These are phyloP conservation scores for Amazona vittata DNA, from an alignment of 2,113 vertebrate species.

Conservation along the genomic window DNA sequence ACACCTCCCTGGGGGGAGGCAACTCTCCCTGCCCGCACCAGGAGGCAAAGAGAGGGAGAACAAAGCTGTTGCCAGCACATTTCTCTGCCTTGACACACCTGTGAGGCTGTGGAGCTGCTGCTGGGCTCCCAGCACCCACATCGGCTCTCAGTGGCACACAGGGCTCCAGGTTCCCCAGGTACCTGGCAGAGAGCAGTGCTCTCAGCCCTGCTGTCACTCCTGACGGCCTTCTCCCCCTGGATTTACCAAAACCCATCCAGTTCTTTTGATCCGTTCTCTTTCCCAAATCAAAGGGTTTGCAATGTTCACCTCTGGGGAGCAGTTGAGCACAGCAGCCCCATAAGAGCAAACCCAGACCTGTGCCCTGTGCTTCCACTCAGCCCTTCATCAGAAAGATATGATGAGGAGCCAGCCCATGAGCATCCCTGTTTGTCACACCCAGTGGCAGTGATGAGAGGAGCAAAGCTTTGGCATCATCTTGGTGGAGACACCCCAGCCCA, in stretches of 20 bases:
- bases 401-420: not conserved
- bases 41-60: not conserved
- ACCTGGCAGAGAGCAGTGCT: not conserved
- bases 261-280: not conserved
- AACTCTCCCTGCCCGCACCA: not conserved
- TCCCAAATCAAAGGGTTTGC: not conserved
- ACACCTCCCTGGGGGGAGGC: not conserved
- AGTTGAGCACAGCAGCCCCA: not conserved
- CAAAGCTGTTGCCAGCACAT: not conserved
- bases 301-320: not conserved
- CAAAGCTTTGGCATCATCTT: not conserved
- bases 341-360: not conserved
- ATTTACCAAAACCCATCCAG: not conserved
- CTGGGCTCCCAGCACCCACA: not conserved
- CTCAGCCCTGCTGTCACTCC: rapidly evolving
- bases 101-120: not conserved
- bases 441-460: not conserved
- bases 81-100: not conserved
- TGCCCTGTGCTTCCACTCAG: not conserved
- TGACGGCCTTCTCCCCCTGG: not conserved
- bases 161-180: not conserved
- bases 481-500: not conserved
- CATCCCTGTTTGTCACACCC: not conserved
- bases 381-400: not conserved
- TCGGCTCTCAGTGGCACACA: rapidly evolving